These are phyloP conservation scores for Limnephilus lunatus DNA, from an alignment of 2,888 invertebrate species.

Conservation along the genomic window DNA sequence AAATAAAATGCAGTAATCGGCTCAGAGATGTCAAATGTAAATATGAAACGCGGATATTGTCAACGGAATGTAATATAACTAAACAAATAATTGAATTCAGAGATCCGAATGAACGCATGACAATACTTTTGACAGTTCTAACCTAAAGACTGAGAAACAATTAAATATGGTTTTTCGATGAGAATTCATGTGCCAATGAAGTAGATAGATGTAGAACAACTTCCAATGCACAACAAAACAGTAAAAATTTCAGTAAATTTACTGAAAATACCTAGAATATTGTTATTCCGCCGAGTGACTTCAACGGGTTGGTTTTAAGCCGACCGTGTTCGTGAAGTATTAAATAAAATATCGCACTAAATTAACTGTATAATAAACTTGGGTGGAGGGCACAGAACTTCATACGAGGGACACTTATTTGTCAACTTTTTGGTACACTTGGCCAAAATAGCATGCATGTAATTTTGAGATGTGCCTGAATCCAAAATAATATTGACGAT, in stretches of 20 bases:
- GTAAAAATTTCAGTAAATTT: not conserved
- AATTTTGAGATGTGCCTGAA: conserved; percentile 52
- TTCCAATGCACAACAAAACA: not conserved
- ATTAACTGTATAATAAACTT: not conserved
- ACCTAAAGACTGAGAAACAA: not conserved
- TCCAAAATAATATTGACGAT: conserved; percentile 65
- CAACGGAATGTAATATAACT: not conserved
- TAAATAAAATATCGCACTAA: not conserved
- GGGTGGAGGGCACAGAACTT: not conserved
- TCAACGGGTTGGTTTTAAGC: not conserved
- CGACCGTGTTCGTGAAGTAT: not conserved
- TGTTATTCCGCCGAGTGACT: not conserved
- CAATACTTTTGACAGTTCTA: not conserved
- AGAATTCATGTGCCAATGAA: not conserved
- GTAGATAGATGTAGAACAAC: not conserved
- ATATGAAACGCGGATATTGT: not conserved
- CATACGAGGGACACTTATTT: not conserved
- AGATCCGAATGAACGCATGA: not conserved
- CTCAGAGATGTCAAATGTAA: not conserved
- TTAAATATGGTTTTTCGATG: not conserved
- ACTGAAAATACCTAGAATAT: not conserved
- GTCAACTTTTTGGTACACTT: not conserved
- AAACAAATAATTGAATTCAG: not conserved
- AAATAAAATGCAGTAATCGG: not conserved
- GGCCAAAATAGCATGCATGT: conserved; percentile 40